Evolutionary conservation across 2,113 vertebrate species (phyloP).

Genomic region (Odobenus rosmarus): DNA sequence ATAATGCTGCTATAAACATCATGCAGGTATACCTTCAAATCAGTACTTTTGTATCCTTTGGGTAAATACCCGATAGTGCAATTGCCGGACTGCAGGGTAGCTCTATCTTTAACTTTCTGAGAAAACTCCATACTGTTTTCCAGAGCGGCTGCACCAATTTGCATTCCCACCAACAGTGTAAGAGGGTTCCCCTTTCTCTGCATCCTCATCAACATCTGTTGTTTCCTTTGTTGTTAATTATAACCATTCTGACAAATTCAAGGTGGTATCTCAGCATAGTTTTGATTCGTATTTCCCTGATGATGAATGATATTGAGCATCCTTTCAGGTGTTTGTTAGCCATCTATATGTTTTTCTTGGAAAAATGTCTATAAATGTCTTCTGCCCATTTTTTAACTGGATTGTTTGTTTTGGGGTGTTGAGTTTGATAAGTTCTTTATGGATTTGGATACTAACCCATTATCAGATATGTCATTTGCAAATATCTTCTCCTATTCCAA

Average conservation of each 20-base stretch:
- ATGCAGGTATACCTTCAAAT: neutral
- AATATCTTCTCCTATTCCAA: neutral
- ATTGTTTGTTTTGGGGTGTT: neutral
- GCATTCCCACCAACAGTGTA: neutral
- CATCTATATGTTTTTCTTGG: neutral
- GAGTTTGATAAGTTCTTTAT: neutral
- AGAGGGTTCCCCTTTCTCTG: neutral
- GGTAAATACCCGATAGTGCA: neutral
- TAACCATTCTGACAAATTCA: neutral
- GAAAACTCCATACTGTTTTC: neutral
- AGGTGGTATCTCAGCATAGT: neutral
- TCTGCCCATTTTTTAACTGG: neutral
- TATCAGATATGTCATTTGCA: neutral
- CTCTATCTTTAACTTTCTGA: neutral
- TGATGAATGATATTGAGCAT: neutral
- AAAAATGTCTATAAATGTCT: neutral
- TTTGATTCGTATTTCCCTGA: neutral
- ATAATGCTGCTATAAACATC: neutral
- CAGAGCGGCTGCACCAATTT: neutral
- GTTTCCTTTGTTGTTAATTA: neutral
- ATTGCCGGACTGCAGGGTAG: neutral
- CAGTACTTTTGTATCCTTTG: neutral
- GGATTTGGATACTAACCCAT: neutral
- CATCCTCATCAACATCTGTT: neutral
- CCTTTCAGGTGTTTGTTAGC: neutral